Evolutionary conservation across 2,113 vertebrate genomes (phyloP), one percentile per base, ranked within the genome.

Genomic region (Cygnus buccinator): DNA sequence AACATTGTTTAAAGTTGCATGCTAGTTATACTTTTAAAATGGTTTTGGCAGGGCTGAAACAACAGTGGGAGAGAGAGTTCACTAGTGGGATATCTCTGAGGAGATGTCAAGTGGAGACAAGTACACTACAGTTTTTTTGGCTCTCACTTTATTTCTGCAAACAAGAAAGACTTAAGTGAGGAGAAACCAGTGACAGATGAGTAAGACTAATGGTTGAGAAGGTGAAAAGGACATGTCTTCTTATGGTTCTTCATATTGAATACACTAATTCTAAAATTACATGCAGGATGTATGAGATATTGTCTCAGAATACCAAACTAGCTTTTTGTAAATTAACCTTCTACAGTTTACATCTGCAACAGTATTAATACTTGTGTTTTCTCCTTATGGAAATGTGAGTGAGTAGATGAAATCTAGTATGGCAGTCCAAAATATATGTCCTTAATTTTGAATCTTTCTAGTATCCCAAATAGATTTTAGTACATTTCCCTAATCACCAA

Each of bases 81-180:
- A 89, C 28, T 8, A 39, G 13, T 26, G 23, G 26, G 5, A 75
- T 74, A 11, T 89, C 50, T 97, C 73, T 75, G 66, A 94, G 80
- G 77, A 81, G 15, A 44, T 68, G 43, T 77, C 59, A 87, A 67
- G 25, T 63, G 57, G n/a, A 71, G 31, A 52, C 5, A 41, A 94
- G 52, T 43, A 55, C 19, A 29, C 35, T 46, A 41, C 41, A 71
- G 28, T 13, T 95, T 90, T 92, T 14, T 43, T 92, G 57, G 20
- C 31, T 92, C 80, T 46, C 89, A 57, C 65, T 66, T 83, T 77
- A 52, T 83, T 89, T 86, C 83, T 94, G 76, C 73, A 65, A 90
- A 48, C 19, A 66, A 73, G 43, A 37, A 92, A 81, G n/a, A 46
- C 41, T 67, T 11, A 72, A 81, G 28, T 59, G 61, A 87, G 29